Evolutionary conservation across 2,888 invertebrate species (phyloP).

Genomic region (Norana najaformis): DNA sequence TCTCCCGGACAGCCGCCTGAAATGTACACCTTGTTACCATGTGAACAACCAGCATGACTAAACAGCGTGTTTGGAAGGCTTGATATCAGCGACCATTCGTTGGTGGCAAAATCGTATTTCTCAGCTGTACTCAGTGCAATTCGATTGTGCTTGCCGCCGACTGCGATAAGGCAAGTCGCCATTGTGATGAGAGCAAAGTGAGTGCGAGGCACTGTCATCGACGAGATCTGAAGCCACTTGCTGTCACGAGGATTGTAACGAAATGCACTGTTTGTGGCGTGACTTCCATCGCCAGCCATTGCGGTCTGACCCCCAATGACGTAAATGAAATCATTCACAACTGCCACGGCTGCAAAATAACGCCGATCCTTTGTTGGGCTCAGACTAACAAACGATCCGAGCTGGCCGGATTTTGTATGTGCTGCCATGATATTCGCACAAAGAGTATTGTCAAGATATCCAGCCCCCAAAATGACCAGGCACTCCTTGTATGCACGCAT

Average conservation of each 20-base stretch:
- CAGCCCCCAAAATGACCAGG: slow-evolving; percentile 46
- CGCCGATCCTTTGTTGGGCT: slow-evolving; percentile 41
- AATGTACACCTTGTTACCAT: slow-evolving; percentile 44
- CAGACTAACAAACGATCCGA: slow-evolving; percentile 40
- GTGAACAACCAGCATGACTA: slow-evolving; percentile 47
- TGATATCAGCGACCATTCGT: slow-evolving; percentile 45
- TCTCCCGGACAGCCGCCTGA: slow-evolving; percentile 47
- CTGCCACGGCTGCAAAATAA: slow-evolving; percentile 47
- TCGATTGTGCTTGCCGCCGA: slow-evolving; percentile 47
- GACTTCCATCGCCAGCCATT: slow-evolving; percentile 48
- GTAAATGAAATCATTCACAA: slow-evolving; percentile 46
- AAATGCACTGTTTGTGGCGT: slow-evolving; percentile 47
- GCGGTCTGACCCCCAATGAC: slow-evolving; percentile 47
- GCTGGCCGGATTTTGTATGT: slow-evolving; percentile 33
- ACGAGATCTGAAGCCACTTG: slow-evolving; percentile 46
- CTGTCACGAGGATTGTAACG: slow-evolving; percentile 45
- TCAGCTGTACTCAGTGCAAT: slow-evolving; percentile 46
- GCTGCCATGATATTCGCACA: slow-evolving; percentile 44
- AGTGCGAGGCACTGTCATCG: slow-evolving; percentile 46
- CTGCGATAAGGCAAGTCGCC: slow-evolving; percentile 44
- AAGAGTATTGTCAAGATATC: slow-evolving; percentile 47
- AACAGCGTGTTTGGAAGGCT: slow-evolving; percentile 45
- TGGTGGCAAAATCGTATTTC: slow-evolving; percentile 45
- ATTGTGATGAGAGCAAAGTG: slow-evolving; percentile 46
- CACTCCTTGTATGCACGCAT: slow-evolving; percentile 45